These are phyloP conservation scores for Argyrosomus regius DNA, from an alignment of 2,797 vertebrate species.

Conservation along the genomic window DNA sequence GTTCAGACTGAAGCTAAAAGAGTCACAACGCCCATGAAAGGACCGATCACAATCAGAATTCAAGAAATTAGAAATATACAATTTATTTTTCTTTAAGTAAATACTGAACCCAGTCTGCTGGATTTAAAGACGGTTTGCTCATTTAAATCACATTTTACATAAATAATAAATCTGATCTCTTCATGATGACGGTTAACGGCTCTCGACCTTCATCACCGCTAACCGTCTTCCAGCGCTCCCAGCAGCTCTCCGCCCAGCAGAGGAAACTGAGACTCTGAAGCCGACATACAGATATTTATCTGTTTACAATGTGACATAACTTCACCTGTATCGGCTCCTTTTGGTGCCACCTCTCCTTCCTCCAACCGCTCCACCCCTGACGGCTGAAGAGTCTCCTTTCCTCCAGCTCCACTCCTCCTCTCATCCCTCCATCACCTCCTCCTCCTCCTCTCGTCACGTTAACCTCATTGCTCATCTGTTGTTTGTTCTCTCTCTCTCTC, in stretches of 20 bases:
- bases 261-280: slow-evolving; percentile 85
- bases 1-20: no score
- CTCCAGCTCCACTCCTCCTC: slow-evolving; percentile 58
- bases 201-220: no score
- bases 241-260: slow-evolving; percentile 74
- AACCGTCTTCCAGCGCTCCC: slow-evolving; percentile 46
- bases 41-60: no score
- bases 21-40: background rate
- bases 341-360: background rate
- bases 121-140: no score
- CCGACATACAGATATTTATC: slow-evolving; percentile 13
- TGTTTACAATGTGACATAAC: background rate
- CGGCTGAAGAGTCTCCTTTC: slow-evolving; percentile 56
- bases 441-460: slow-evolving; percentile 71
- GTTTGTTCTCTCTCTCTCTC: slow-evolving; percentile 85
- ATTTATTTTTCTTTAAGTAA: no score
- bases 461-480: slow-evolving; percentile 86
- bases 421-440: slow-evolving; percentile 72
- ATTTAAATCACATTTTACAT: no score
- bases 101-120: no score
- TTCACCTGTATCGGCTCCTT: background rate
- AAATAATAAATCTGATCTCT: no score
- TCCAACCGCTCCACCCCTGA: no score
- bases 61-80: no score
- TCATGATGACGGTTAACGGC: no score